Percentiles rank a stretch among this genome's conserved stretches.
Conservation (phyloP, 2,113 vertebrate species). For the Cyprinodon tularosa region DNA sequence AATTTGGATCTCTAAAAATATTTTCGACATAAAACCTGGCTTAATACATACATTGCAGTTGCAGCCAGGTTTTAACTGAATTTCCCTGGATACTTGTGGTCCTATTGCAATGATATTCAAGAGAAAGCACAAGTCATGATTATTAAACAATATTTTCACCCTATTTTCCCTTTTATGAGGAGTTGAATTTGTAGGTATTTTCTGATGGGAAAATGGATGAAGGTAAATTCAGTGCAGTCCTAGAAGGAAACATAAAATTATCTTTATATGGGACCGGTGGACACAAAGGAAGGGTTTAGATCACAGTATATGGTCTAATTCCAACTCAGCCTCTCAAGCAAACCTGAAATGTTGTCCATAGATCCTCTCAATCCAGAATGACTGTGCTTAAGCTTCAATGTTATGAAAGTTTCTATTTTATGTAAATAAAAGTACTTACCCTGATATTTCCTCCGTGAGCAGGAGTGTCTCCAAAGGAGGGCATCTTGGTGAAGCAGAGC, state of each 20-base stretch:
- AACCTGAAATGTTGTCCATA: no score
- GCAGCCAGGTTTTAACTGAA: not conserved
- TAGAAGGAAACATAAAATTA: no score
- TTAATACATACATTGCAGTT: not conserved
- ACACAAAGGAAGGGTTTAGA: no score
- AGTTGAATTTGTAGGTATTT: not conserved
- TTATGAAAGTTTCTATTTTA: not conserved
- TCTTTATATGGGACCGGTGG: no score
- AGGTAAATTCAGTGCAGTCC: no score
- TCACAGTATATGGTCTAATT: no score
- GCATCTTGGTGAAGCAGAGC: slow-evolving; percentile 84
- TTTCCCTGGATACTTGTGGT: not conserved
- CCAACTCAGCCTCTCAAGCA: no score
- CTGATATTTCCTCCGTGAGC: slow-evolving; percentile 16
- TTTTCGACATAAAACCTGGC: not conserved
- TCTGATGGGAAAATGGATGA: no score
- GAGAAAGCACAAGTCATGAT: not conserved
- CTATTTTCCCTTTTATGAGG: no score
- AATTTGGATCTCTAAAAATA: not conserved
- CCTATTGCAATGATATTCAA: not conserved
- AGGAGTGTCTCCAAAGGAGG: slow-evolving; percentile 43
- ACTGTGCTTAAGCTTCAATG: not conserved
- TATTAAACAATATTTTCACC: no score
- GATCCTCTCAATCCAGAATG: no score
- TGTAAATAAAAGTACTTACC: not conserved